Evolutionary conservation across 2,113 vertebrate genomes (phyloP).

Genomic region (Etia nguti): DNA sequence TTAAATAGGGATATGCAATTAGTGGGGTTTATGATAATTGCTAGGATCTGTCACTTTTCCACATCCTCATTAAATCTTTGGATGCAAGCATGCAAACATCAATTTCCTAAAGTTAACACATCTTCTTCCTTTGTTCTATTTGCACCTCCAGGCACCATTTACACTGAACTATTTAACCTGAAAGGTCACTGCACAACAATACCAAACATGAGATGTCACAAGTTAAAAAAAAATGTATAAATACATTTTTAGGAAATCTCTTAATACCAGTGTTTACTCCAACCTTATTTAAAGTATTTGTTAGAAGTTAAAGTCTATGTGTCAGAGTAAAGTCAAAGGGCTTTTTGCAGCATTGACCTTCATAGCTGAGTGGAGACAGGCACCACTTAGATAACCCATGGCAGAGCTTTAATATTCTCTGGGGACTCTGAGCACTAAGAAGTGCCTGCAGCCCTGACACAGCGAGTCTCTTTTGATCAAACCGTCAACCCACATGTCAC

Average conservation of each 20-base stretch:
- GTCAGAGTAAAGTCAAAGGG: not conserved
- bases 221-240: not conserved
- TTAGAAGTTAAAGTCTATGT: not conserved
- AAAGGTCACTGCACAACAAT: accelerated
- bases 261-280: not conserved
- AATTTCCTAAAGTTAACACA: not conserved
- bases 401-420: slow-evolving; percentile 6
- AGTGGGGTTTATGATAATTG: not conserved
- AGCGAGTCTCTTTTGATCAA: slow-evolving; percentile 6
- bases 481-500: not conserved
- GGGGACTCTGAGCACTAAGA: not conserved
- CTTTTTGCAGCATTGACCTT: slow-evolving; percentile 31
- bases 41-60: not conserved
- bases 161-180: not conserved
- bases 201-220: not conserved
- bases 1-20: not conserved
- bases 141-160: not conserved
- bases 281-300: not conserved
- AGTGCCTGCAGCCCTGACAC: not conserved
- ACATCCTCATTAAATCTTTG: not conserved
- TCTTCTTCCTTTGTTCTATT: not conserved
- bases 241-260: not conserved
- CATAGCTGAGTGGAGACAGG: slow-evolving; percentile 11
- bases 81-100: not conserved
- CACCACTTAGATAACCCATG: slow-evolving; percentile 19